Conservation (phyloP, 2,888 invertebrate species). For the Xestoiulus laeticollis region DNA sequence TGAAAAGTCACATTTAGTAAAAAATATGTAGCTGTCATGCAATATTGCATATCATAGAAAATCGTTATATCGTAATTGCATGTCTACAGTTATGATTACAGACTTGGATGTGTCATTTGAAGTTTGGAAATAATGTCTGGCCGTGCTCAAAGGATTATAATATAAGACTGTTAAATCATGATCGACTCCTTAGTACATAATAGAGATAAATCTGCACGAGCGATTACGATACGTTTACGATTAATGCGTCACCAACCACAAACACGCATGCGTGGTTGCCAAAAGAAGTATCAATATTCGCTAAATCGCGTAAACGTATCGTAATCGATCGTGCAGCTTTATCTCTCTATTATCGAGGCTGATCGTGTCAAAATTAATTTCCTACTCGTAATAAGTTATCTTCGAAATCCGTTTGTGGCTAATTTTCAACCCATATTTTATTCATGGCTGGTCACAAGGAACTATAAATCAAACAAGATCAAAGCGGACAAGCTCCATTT, state of each 20-base stretch:
- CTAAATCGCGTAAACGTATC: too few relatives aligned
- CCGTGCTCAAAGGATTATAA: neutral
- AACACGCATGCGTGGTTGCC: too few relatives aligned
- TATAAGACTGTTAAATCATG: neutral
- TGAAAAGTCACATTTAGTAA: too few relatives aligned
- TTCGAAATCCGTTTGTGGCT: neutral
- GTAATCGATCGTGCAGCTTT: too few relatives aligned
- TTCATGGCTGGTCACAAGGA: conserved; percentile 15
- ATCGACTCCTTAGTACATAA: neutral
- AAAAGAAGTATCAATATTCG: too few relatives aligned
- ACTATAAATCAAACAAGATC: neutral
- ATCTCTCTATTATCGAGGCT: neutral
- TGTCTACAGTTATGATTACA: neutral
- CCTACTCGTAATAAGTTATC: neutral
- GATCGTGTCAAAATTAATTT: neutral
- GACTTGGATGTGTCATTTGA: neutral
- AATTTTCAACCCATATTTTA: conserved; percentile 33
- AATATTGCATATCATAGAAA: too few relatives aligned
- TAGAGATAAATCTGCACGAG: too few relatives aligned
- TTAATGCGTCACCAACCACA: too few relatives aligned
- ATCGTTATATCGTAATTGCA: too few relatives aligned
- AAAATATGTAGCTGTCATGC: too few relatives aligned
- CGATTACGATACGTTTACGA: too few relatives aligned
- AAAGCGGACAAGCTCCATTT: conserved; percentile 34
- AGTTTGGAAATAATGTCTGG: neutral